Conservation (phyloP, 2,797 vertebrate species). For the Percopsis omiscomaycus region DNA sequence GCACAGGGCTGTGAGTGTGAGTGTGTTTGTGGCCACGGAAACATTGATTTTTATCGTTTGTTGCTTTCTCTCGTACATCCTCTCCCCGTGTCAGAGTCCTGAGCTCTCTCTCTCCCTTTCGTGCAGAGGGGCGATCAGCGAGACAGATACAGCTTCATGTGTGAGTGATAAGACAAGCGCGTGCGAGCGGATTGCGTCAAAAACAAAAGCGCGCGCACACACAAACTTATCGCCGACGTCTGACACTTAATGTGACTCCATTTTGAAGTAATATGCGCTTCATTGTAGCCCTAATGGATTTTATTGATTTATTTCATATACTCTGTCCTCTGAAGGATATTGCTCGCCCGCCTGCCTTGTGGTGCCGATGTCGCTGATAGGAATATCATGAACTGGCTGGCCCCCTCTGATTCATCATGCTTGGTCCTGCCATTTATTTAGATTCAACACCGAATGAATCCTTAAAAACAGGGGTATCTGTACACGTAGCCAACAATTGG, state of each 20-base stretch:
- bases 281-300: slow-evolving; percentile 55
- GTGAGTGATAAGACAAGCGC: slow-evolving; percentile 68
- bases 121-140: slow-evolving; percentile 65
- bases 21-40: slow-evolving; percentile 55
- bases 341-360: slow-evolving; percentile 18
- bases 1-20: slow-evolving; percentile 47
- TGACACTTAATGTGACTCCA: slow-evolving; percentile 68
- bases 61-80: slow-evolving; percentile 52
- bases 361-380: slow-evolving; percentile 48
- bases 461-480: slow-evolving; percentile 20
- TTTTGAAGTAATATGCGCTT: slow-evolving; percentile 64
- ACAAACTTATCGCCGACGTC: slow-evolving; percentile 64
- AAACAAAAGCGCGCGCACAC: slow-evolving; percentile 28
- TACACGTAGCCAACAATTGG: not conserved
- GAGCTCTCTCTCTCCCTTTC: slow-evolving; percentile 54
- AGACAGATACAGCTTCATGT: slow-evolving; percentile 67
- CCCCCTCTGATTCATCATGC: slow-evolving; percentile 20
- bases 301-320: slow-evolving; percentile 65
- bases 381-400: slow-evolving; percentile 30
- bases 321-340: slow-evolving; percentile 67
- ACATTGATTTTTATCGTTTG: slow-evolving; percentile 61
- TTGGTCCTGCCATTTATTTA: not conserved
- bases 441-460: not conserved
- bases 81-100: slow-evolving; percentile 51
- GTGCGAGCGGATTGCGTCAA: not conserved